phyloP scores from a whole-genome alignment of 2,797 vertebrate genomes.

The Cirrhinus mrigala region DNA sequence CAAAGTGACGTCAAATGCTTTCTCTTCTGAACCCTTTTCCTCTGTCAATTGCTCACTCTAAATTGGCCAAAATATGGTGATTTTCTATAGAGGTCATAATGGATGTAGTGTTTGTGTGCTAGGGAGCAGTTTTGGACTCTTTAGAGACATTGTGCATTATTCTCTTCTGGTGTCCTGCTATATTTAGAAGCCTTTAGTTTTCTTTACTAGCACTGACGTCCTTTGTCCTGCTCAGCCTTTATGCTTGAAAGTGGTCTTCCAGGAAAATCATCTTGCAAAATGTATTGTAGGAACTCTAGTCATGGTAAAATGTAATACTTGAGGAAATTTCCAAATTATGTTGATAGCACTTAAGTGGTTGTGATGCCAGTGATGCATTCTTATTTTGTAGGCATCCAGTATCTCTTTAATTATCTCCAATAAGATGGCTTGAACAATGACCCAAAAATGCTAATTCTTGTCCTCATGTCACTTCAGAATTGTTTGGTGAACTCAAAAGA shows the following conservation, averaged over 20 bases:
- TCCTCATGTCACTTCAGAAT: neutral
- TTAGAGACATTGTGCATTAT: slow-evolving; percentile 11
- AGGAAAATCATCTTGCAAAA: slow-evolving; percentile 1
- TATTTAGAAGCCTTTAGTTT: slow-evolving; percentile 37
- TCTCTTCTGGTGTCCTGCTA: slow-evolving; percentile 6
- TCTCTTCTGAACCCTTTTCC: neutral
- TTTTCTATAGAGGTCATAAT: neutral
- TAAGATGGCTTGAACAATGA: neutral
- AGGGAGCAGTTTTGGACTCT: neutral
- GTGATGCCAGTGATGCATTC: neutral
- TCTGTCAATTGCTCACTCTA: neutral
- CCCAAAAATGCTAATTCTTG: neutral
- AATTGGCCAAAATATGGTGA: slow-evolving; percentile 25
- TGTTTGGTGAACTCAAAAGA: neutral
- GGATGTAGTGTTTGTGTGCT: slow-evolving; percentile 31
- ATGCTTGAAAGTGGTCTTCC: slow-evolving; percentile 10
- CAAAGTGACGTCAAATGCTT: neutral
- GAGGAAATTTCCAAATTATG: neutral
- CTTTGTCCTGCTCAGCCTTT: slow-evolving; percentile 22
- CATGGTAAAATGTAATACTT: neutral
- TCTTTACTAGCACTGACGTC: neutral
- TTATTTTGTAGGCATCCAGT: neutral
- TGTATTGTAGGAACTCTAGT: neutral
- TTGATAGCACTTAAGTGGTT: neutral
- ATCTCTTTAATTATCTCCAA: neutral